Conservation (phyloP, 2,113 vertebrate species). For the Terrapene triunguis region DNA sequence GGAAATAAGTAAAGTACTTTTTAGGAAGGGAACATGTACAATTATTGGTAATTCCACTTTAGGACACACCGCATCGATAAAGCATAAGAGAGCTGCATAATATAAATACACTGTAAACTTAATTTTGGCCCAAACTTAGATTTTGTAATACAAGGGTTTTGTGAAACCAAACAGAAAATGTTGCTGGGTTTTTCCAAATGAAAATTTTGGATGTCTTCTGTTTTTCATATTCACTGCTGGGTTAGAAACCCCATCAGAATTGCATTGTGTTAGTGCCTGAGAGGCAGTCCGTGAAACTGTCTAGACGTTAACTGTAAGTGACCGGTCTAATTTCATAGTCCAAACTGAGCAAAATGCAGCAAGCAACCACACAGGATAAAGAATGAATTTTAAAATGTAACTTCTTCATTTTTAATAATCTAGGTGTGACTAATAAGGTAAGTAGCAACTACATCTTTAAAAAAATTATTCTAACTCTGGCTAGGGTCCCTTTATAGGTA, state of each 20-base stretch:
- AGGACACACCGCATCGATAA: not conserved
- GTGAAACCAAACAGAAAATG: not conserved
- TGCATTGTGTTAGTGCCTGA: not conserved
- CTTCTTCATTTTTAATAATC: conserved; percentile 1
- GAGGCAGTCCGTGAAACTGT: not conserved
- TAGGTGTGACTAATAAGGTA: not conserved
- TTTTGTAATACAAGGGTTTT: not conserved
- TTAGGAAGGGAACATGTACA: not conserved
- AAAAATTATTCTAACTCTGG: not conserved
- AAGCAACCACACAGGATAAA: not conserved
- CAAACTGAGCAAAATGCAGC: not conserved
- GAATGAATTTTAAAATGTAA: not conserved
- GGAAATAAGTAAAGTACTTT: not conserved
- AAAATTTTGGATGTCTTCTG: not conserved
- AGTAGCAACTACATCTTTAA: not conserved
- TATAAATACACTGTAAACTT: not conserved
- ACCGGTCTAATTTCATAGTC: not conserved
- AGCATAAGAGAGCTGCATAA: not conserved
- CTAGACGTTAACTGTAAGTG: not conserved
- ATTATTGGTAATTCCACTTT: not conserved
- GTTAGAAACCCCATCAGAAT: not conserved
- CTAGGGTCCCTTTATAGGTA: not conserved
- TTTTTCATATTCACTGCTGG: not conserved
- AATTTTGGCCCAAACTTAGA: not conserved
- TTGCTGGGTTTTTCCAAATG: not conserved